These are phyloP conservation scores for Ophioninae sp. DNA, from an alignment of 2,888 invertebrate genomes.

Conservation along the genomic window DNA sequence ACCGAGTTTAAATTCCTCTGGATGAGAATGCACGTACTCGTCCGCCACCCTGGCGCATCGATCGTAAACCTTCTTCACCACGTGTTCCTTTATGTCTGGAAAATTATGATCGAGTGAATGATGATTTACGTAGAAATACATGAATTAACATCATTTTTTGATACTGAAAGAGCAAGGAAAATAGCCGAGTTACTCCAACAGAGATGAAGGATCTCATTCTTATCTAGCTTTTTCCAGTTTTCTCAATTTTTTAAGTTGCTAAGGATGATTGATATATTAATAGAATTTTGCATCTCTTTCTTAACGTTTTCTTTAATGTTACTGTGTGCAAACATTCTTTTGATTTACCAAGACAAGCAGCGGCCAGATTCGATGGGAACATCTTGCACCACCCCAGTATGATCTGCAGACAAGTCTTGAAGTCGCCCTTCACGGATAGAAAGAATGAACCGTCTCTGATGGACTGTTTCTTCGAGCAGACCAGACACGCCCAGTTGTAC, in stretches of 20 bases:
- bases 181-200: too few relatives aligned
- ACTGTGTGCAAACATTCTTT: background rate
- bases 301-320: too few relatives aligned
- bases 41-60: slow-evolving; percentile 83
- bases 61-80: slow-evolving; percentile 84
- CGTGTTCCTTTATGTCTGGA: slow-evolving; percentile 84
- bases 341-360: slow-evolving; percentile 83
- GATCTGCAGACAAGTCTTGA: slow-evolving; percentile 84
- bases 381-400: slow-evolving; percentile 87
- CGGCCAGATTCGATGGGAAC: slow-evolving; percentile 82
- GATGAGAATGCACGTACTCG: slow-evolving; percentile 81
- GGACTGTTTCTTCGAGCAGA: slow-evolving; percentile 81
- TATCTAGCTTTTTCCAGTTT: too few relatives aligned
- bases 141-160: background rate
- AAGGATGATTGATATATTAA: too few relatives aligned
- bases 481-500: slow-evolving; percentile 82
- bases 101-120: slow-evolving; percentile 45
- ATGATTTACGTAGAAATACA: background rate
- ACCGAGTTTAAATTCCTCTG: slow-evolving; percentile 83
- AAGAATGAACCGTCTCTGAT: slow-evolving; percentile 84
- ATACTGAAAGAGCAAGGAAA: too few relatives aligned
- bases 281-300: too few relatives aligned
- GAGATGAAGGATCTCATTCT: too few relatives aligned
- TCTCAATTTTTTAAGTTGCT: too few relatives aligned
- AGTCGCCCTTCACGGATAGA: slow-evolving; percentile 84